Base-by-base conservation (phyloP, 1,140 invertebrate species). In the Cotesia chilonis region DNA sequence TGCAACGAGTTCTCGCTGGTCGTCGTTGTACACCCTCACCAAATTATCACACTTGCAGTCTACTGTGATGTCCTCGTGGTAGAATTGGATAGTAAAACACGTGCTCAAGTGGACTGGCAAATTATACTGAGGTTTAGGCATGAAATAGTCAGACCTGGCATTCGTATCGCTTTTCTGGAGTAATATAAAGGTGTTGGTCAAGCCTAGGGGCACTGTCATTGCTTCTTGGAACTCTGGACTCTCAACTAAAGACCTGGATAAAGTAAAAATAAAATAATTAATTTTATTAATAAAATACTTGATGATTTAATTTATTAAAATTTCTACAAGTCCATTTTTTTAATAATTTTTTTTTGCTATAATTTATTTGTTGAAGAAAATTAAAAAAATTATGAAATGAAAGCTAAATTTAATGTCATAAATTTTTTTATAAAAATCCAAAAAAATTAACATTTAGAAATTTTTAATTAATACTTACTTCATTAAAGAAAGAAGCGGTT, bases 181-280 rank as follows among this genome's bases (percentile, higher is more conserved):
- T 52, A 87, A 71, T 4, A 87, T 67, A 72, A 87, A 87, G 0
- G 84, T 85, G 47, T 86, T 87, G 28, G 85, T 87, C 0, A 75
- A 76, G 41, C 73, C 79, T 9, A 83, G 71, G 41, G 85, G 84
- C 20, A 71, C 36, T 17, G 73, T 78, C 69, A 87, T 79, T 6
- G 81, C 82, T n/a, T 81, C 70, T 75, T 87, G 85, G 68, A 87
- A 83, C 71, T 85, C 83, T n/a, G 72, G 7, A 68, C 80, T 83
- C 47, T 82, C 77, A 20, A 82, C 70, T 68, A 87, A 79, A 4
- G 83, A 83, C 55, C 85, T 87, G 64, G 41, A 47, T 9, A 47
- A 47, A 47, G 10, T 20, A 28, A 55, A 28, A 61, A 52, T 35
- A 1, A 28, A 28, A 28, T 28, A 28, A 28, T 28, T 28, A 28